A percentile compares a stretch with the other conserved stretches of the same genome.
Evolutionary conservation across 2,888 invertebrate genomes (phyloP).

Genomic region (Pyrgus malvae): DNA sequence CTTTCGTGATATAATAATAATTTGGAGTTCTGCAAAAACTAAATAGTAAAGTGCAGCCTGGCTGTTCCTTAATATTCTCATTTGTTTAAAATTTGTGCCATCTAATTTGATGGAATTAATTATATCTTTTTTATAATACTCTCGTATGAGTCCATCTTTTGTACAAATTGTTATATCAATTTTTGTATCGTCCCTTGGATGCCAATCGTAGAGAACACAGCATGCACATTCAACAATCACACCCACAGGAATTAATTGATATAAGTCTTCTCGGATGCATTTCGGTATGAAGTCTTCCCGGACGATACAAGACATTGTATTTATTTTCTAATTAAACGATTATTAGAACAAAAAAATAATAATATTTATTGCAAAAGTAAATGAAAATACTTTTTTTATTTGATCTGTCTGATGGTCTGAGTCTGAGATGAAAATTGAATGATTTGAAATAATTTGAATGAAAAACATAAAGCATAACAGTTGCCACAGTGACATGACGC

Average conservation of each 20-base stretch:
- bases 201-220: conserved; percentile 63
- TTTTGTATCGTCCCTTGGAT: conserved; percentile 51
- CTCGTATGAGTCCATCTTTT: conserved; percentile 53
- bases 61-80: conserved; percentile 55
- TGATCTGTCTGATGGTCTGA: too few relatives aligned
- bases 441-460: too few relatives aligned
- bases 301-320: too few relatives aligned
- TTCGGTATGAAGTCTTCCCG: too few relatives aligned
- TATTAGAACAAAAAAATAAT: too few relatives aligned
- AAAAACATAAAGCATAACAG: too few relatives aligned
- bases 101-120: conserved; percentile 45
- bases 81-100: conserved; percentile 37
- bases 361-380: too few relatives aligned
- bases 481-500: too few relatives aligned
- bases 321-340: too few relatives aligned
- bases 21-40: conserved; percentile 43
- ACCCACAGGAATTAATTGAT: conserved; percentile 2
- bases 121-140: conserved; percentile 55
- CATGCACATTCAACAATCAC: conserved; percentile 32
- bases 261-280: not conserved
- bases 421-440: too few relatives aligned
- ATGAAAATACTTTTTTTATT: too few relatives aligned
- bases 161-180: conserved; percentile 63
- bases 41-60: conserved; percentile 58
- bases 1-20: conserved; percentile 53